Base-by-base conservation (phyloP, 2,888 invertebrate genomes). In the Trissolcus japonicus region DNA sequence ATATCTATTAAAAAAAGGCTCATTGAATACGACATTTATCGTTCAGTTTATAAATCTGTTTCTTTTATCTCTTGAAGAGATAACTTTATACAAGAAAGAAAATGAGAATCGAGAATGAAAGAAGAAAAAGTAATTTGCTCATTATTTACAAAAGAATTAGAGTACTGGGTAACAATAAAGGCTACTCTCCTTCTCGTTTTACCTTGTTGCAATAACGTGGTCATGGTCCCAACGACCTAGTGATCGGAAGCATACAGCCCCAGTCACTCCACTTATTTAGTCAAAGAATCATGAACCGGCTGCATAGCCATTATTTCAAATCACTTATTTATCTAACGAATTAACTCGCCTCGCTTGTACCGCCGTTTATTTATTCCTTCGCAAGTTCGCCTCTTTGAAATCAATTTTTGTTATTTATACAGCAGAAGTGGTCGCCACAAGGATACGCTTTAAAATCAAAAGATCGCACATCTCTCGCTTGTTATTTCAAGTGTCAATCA, bases 131-230 rank as follows among this genome's bases (percentile, higher is more conserved):
- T 17, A 16, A 43, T 11, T 19, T 46, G 41, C 19, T 29, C 51
- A 7, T 62, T 16, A 35, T 54, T 35, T 54, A 60, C 59, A 53
- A 29, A 55, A 35, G 66, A 61, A 46, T 46, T 46, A 16, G 46
- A 35, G 35, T 35, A 35, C 35, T 46, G 46, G 46, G 14, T 11
- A 46, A 46, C n/a, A 46, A 16, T 16, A 16, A 16, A 46, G 14
- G 61, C 62, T 77, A 77, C 77, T 78, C 75, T 82, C 80, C 81
- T 80, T 79, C 82, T 82, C 82, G 76, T 77, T 85, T 88, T 86
- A 87, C 87, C 88, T 88, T 87, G 87, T 84, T 84, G 85, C 86
- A 87, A 88, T 77, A 78, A 74, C 83, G 86, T 88, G 86, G 87
- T 88, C 87, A 87, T 86, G 88, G 87, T 84, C 86, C 86, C 85